phyloP scores from a whole-genome alignment of 2,888 invertebrate species.

The Leptinotarsa tumamoca region DNA sequence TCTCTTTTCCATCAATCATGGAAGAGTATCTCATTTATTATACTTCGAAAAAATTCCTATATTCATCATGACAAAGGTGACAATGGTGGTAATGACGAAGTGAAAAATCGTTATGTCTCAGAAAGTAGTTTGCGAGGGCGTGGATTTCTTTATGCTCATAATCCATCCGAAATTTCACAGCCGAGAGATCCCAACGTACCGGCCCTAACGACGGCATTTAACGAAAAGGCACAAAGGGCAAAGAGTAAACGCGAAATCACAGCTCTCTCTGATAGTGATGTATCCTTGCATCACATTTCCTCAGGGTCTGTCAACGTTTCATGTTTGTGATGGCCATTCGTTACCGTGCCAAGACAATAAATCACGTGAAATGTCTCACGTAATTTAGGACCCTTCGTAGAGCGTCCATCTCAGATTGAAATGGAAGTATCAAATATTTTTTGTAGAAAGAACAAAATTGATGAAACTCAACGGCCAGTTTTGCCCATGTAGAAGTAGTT shows the following conservation, averaged over 20 bases:
- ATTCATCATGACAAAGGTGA: no score
- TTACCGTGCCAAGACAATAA: constrained; percentile 20
- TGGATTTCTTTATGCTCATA: no score
- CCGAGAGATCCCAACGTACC: constrained; percentile 1
- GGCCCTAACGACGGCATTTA: constrained; percentile 10
- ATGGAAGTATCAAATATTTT: neutral
- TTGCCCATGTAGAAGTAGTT: no score
- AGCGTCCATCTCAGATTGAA: neutral
- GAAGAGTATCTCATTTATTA: no score
- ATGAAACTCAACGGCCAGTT: neutral
- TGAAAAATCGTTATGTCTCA: no score
- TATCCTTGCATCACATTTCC: constrained; percentile 20
- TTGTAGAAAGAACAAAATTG: neutral
- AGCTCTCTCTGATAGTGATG: constrained; percentile 23
- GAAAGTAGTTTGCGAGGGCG: no score
- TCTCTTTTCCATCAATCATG: no score
- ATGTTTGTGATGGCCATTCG: constrained; percentile 14
- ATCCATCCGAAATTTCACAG: constrained; percentile 3
- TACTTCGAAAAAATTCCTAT: neutral
- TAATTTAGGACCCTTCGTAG: constrained; percentile 8
- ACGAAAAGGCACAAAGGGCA: constrained; percentile 17
- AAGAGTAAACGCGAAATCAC: neutral
- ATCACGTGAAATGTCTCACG: constrained; percentile 20
- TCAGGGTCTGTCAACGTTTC: constrained; percentile 21
- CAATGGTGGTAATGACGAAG: no score